Percentiles rank a stretch among this genome's conserved stretches.
These are phyloP conservation scores for Sycobia sp. DNA, from an alignment of 1,140 invertebrate species.

Conservation along the genomic window DNA sequence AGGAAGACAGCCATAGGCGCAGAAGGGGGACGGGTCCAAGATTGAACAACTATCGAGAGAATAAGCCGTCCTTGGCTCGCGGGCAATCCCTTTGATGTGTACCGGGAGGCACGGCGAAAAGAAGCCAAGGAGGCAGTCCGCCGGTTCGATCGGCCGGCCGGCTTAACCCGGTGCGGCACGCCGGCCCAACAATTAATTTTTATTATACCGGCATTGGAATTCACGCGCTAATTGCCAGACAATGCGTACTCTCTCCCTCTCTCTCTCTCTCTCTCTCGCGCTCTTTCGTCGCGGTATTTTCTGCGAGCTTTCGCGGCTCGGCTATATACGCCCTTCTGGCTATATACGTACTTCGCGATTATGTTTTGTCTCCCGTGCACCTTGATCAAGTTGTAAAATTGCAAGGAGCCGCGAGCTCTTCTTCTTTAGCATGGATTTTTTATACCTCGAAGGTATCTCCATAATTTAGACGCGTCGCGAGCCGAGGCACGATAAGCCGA, in stretches of 20 bases:
- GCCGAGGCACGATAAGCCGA: no score
- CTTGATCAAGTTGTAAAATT: slow-evolving; percentile 23
- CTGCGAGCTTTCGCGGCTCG: no score
- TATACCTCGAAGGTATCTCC: no score
- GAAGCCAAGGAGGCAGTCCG: neutral
- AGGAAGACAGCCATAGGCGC: no score
- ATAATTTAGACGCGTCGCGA: no score
- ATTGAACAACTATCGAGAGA: slow-evolving; percentile 31
- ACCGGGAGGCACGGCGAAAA: slow-evolving; percentile 18
- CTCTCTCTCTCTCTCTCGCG: neutral
- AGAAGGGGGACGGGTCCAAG: slow-evolving; percentile 6
- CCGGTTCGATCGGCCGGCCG: slow-evolving; percentile 11
- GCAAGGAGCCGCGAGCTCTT: neutral
- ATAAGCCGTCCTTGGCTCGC: slow-evolving; percentile 22
- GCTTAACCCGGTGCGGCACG: slow-evolving; percentile 3
- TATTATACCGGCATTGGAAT: slow-evolving; percentile 43
- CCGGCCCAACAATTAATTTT: slow-evolving; percentile 44
- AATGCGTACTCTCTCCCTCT: slow-evolving; percentile 34
- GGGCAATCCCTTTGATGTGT: slow-evolving; percentile 31
- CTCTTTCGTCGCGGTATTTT: neutral
- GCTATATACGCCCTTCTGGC: no score
- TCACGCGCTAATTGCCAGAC: slow-evolving; percentile 42
- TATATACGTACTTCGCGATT: no score
- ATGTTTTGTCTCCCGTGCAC: neutral
- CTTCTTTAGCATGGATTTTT: neutral